phyloP scores from a whole-genome alignment of 1,140 invertebrate genomes.

The Mercenaria mercenaria region DNA sequence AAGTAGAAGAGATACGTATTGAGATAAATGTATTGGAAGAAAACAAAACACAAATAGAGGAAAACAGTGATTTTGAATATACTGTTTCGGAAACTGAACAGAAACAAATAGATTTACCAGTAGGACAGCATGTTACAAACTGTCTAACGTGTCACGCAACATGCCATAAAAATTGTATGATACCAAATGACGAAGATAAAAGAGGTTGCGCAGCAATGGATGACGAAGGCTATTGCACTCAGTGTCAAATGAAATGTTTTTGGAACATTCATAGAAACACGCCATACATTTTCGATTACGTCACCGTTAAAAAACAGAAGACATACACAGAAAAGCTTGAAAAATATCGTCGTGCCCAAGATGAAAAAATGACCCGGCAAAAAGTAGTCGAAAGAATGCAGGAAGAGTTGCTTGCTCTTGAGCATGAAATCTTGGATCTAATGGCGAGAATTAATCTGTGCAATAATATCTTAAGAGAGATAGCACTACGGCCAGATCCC shows the following conservation, averaged over 20 bases:
- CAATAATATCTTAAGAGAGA: background rate
- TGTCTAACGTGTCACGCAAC: conserved; percentile 61
- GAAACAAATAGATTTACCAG: conserved; percentile 3
- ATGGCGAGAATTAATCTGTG: background rate
- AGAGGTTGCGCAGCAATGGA: background rate
- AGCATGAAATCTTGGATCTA: background rate
- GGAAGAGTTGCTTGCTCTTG: background rate
- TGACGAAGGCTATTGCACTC: background rate
- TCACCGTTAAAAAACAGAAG: background rate
- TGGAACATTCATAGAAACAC: conserved; percentile 55
- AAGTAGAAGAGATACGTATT: conserved; percentile 15
- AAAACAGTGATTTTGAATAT: conserved; percentile 62
- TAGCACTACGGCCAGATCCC: conserved; percentile 26
- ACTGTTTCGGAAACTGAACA: conserved; percentile 24
- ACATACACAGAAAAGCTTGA: conserved; percentile 21
- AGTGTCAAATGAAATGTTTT: conserved; percentile 11
- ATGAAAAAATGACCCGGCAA: background rate
- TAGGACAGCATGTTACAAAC: conserved; percentile 64
- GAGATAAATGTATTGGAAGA: conserved; percentile 43
- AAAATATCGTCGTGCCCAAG: conserved; percentile 11
- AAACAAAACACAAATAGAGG: conserved; percentile 53
- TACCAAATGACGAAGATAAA: conserved; percentile 46
- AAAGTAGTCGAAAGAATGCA: conserved; percentile 26
- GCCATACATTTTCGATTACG: conserved; percentile 17
- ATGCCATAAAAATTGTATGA: conserved; percentile 57